Base-by-base conservation (phyloP, 2,888 invertebrate genomes). In the Apamea anceps region DNA sequence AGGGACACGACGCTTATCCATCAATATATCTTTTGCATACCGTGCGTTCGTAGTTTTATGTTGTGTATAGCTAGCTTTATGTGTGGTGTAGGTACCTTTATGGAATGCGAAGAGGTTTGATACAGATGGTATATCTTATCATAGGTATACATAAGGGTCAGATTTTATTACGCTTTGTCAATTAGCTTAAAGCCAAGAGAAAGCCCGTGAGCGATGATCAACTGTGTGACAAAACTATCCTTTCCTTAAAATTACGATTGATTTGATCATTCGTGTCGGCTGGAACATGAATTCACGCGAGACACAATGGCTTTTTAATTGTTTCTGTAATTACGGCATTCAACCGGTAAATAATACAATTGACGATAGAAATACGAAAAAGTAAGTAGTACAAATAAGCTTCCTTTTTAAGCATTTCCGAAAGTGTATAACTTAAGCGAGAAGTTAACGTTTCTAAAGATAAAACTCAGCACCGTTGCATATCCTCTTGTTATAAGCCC, bases 11-110 rank as follows among this genome's bases (percentile, higher is more conserved):
- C 92, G 91, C 95, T 94, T 96, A 97, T 97, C 97, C 97, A 96
- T 97, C 97, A 97, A 97, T 97, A 97, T 95, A 90, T 88, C 89
- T 95, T 96, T 96, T 96, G 96, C 96, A 97, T 97, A 96, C 91
- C 89, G 90, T 79, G 79, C 73, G 84, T 79, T 87, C 86, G 88
- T 90, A 90, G 90, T 90, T 92, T 91, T 88, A 88, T 82, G 81
- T 75, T 77, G 70, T 73, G 51, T 83, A 28, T 84, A 78, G 66
- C 82, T 90, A 88, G 88, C 88, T 87, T 87, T 81, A 81, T 76
- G 15, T 65, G 60, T 75, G 4, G 13, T 57, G 54, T 10, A 66
- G 45, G 1, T 37, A 18, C 28, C 28, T 54, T 13, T 28, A 63
- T 8, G 18, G 21, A 28, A 42, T 13, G 13, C 25, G 13, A 54